phyloP scores from a whole-genome alignment of 1,140 invertebrate genomes.

The Drosophila serrata region DNA sequence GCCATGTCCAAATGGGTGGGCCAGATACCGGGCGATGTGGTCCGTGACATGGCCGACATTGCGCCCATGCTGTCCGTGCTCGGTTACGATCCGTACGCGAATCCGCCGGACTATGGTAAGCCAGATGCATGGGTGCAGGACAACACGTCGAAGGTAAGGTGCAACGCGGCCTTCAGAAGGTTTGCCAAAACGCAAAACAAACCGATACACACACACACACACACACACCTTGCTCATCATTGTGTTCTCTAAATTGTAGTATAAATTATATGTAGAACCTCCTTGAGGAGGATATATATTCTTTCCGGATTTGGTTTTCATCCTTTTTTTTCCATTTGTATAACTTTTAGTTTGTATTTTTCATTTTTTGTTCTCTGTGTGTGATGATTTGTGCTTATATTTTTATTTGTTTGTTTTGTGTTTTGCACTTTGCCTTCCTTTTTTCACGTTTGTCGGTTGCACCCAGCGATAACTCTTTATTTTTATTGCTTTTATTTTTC shows the following conservation, averaged over 20 bases:
- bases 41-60: conserved; percentile 95
- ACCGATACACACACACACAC: background rate
- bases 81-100: conserved; percentile 97
- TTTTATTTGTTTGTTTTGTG: conserved; percentile 54
- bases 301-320: background rate
- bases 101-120: conserved; percentile 96
- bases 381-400: conserved; percentile 42
- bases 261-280: background rate
- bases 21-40: conserved; percentile 95
- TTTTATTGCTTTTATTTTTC: background rate
- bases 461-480: conserved; percentile 47
- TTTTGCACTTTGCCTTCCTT: conserved; percentile 52
- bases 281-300: background rate
- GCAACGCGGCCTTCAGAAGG: conserved; percentile 23
- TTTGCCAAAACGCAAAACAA: conserved; percentile 50
- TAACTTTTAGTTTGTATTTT: conserved; percentile 13
- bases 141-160: conserved; percentile 89
- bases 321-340: no score
- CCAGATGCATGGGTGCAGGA: conserved; percentile 94
- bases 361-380: conserved; percentile 45
- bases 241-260: background rate
- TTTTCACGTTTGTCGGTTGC: conserved; percentile 44
- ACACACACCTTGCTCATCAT: no score
- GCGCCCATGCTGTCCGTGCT: conserved; percentile 96
- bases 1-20: conserved; percentile 99